Evolutionary conservation across 2,797 vertebrate species (phyloP).

Genomic region (Sebastes iracundus): DNA sequence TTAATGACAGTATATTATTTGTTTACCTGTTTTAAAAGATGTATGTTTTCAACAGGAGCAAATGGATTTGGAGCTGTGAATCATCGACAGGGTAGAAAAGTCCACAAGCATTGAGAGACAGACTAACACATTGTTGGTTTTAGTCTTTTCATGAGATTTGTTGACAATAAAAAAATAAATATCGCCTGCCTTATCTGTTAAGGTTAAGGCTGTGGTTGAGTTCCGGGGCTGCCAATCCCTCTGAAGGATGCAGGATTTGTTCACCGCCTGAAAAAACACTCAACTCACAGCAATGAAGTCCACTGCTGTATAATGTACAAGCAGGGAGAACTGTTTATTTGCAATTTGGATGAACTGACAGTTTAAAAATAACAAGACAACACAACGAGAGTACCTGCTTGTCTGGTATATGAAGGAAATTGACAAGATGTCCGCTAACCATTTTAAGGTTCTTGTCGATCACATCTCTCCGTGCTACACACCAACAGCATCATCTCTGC

Average conservation of each 20-base stretch:
- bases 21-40: not conserved
- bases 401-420: not conserved
- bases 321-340: not conserved
- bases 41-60: not conserved
- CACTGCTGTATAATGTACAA: not conserved
- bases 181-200: not conserved
- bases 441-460: not conserved
- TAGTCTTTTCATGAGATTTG: not conserved
- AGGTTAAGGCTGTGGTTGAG: not conserved
- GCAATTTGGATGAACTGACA: not conserved
- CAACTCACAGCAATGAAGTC: not conserved
- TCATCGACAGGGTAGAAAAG: not conserved
- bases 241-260: not conserved
- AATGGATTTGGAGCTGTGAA: not conserved
- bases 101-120: not conserved
- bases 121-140: not conserved
- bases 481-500: not conserved
- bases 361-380: not conserved
- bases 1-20: not conserved
- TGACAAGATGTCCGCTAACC: not conserved
- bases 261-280: not conserved
- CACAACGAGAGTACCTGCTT: not conserved
- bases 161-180: not conserved
- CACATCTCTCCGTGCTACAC: not conserved
- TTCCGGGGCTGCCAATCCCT: not conserved